These are phyloP conservation scores for Pangasius sanitwongsei DNA, from an alignment of 2,797 vertebrate species.

Conservation along the genomic window DNA sequence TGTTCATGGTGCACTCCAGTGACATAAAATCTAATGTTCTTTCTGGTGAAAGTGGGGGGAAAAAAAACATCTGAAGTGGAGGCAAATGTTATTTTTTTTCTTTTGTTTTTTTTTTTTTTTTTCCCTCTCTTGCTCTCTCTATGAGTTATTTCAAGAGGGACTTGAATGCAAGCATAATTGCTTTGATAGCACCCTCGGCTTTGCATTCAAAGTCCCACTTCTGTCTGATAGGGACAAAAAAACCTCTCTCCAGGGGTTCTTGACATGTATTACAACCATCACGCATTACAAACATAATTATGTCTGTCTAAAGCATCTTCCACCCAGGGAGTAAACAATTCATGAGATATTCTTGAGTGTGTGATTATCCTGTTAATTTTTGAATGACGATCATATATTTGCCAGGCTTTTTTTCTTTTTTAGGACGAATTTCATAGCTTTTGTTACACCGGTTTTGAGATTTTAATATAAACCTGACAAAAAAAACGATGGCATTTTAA, in stretches of 20 bases:
- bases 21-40: conserved; percentile 18
- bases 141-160: conserved; percentile 38
- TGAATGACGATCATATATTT: conserved; percentile 33
- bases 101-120: not conserved
- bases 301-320: conserved; percentile 43
- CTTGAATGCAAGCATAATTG: conserved; percentile 55
- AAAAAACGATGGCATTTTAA: not conserved
- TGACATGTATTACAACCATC: conserved; percentile 49
- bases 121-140: not conserved
- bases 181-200: conserved; percentile 56
- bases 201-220: conserved; percentile 44
- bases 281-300: conserved; percentile 51
- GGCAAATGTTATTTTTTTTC: not conserved
- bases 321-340: conserved; percentile 43
- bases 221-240: conserved; percentile 14
- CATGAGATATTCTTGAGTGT: conserved; percentile 39
- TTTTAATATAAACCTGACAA: not conserved
- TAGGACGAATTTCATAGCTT: not conserved
- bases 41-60: not conserved
- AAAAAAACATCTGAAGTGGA: conserved; percentile 2
- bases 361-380: conserved; percentile 48
- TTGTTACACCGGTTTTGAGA: too few relatives aligned
- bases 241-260: conserved; percentile 30
- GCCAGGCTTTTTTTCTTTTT: not conserved
- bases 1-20: not conserved